Evolutionary conservation across 2,797 vertebrate genomes (phyloP).

Genomic region (Esox lucius): DNA sequence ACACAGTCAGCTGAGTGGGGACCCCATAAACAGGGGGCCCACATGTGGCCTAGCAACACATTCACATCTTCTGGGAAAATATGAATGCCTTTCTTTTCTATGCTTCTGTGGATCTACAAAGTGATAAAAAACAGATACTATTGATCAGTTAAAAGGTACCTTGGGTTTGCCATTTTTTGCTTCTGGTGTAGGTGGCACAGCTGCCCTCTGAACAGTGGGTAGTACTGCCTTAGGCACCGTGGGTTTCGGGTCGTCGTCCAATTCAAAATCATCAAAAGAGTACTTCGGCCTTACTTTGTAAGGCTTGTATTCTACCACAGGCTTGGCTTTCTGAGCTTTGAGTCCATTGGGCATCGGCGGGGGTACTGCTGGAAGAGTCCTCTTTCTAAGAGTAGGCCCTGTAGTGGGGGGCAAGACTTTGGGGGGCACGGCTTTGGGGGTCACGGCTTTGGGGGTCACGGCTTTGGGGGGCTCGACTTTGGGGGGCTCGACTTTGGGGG

Average conservation of each 20-base stretch:
- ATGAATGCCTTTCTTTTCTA: no score
- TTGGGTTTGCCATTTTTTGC: background rate
- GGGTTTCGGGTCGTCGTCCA: conserved; percentile 70
- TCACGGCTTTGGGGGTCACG: conserved; percentile 57
- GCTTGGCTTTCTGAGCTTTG: conserved; percentile 63
- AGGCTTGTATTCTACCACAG: conserved; percentile 74
- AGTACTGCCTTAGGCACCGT: background rate
- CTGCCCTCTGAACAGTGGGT: conserved; percentile 18
- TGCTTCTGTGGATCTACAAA: no score
- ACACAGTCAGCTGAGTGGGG: no score
- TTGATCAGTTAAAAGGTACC: background rate
- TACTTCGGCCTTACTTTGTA: conserved; percentile 79
- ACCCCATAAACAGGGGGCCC: no score
- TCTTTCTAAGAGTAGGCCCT: conserved; percentile 62
- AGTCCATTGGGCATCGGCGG: conserved; percentile 80
- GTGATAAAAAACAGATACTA: no score
- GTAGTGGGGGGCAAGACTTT: conserved; percentile 42
- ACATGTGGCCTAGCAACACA: no score
- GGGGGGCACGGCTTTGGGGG: conserved; percentile 51
- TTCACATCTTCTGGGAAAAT: no score
- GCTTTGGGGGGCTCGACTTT: conserved; percentile 61
- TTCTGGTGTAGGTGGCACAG: conserved; percentile 10
- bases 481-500: conserved; percentile 42
- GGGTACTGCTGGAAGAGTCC: conserved; percentile 68
- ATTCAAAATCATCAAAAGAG: conserved; percentile 77